These are phyloP conservation scores for Stegastes partitus DNA, from an alignment of 2,113 vertebrate species.

Conservation along the genomic window DNA sequence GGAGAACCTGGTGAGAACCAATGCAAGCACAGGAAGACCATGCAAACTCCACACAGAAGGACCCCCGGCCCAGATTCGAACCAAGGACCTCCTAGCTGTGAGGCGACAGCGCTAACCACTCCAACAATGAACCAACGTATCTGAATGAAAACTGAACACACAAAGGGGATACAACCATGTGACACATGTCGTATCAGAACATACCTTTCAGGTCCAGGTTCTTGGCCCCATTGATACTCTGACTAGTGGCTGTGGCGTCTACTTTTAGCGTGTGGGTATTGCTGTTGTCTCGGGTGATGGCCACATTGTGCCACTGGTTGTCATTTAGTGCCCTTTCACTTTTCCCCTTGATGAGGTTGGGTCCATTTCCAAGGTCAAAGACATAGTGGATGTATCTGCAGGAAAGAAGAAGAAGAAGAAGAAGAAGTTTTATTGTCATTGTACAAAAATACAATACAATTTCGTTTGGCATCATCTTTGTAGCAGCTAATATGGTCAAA, in stretches of 20 bases:
- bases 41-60: too few species aligned
- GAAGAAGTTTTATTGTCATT: too few species aligned
- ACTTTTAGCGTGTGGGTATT: conserved; percentile 98
- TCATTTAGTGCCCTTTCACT: conserved; percentile 94
- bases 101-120: too few species aligned
- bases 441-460: too few species aligned
- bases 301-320: conserved; percentile 99
- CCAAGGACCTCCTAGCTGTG: too few species aligned
- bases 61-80: too few species aligned
- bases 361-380: conserved; percentile 98
- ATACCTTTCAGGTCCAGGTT: conserved; percentile 99
- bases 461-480: too few species aligned
- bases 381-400: conserved; percentile 97
- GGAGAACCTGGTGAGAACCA: too few species aligned
- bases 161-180: neutral
- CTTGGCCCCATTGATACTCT: conserved; percentile 98
- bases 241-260: conserved; percentile 92
- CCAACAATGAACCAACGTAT: too few species aligned
- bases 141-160: neutral
- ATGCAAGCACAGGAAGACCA: too few species aligned
- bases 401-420: neutral
- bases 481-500: too few species aligned
- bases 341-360: conserved; percentile 98
- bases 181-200: neutral
- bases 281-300: conserved; percentile 97